phyloP scores from a whole-genome alignment of 2,797 vertebrate genomes.

The Falco concolor region DNA sequence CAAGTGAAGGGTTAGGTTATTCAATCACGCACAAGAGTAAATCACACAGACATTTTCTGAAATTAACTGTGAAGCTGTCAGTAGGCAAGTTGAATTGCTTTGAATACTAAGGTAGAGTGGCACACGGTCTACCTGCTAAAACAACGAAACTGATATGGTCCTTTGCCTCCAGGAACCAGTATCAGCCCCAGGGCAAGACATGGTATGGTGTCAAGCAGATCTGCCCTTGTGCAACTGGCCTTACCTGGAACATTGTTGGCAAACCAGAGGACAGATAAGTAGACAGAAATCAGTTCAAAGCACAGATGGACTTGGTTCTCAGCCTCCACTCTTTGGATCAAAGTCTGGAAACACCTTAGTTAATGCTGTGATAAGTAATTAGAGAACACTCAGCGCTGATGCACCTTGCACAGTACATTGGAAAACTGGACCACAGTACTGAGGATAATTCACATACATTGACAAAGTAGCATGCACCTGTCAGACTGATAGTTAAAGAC shows the following conservation, averaged over 20 bases:
- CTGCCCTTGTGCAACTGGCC: rapidly evolving
- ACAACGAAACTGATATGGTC: neutral
- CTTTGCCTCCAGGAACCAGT: neutral
- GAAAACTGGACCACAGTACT: neutral
- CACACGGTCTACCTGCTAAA: neutral
- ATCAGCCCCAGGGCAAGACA: neutral
- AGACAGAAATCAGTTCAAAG: neutral
- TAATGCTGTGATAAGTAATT: neutral
- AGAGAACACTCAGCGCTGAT: neutral
- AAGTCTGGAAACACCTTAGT: neutral
- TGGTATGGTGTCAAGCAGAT: rapidly evolving
- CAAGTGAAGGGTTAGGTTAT: neutral
- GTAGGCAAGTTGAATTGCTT: neutral
- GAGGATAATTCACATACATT: rapidly evolving
- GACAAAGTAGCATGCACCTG: neutral
- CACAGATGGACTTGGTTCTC: neutral
- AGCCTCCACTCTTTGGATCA: neutral
- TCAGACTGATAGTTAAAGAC: neutral
- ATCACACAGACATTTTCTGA: neutral
- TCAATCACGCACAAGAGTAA: neutral
- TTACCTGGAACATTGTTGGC: neutral
- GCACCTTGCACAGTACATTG: neutral
- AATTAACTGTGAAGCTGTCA: neutral
- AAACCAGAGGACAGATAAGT: neutral
- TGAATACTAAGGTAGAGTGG: neutral